Evolutionary conservation across 2,113 vertebrate species (phyloP).

Genomic region (Gallinago jamesoni): DNA sequence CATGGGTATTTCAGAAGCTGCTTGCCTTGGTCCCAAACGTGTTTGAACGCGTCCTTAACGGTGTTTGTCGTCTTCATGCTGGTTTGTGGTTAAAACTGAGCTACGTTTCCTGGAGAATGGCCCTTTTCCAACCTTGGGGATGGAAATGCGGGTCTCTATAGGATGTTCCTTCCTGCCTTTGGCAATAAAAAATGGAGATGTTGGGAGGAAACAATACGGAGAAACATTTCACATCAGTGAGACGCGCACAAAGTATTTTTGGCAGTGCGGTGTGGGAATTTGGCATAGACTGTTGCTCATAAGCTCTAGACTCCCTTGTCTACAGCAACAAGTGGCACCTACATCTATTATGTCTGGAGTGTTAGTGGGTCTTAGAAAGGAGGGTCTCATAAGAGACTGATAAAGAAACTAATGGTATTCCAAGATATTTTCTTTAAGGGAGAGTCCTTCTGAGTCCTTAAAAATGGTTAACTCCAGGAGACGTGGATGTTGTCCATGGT

Average conservation of each 20-base stretch:
- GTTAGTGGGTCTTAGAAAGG: neutral
- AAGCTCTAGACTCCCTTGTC: neutral
- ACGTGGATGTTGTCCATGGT: neutral
- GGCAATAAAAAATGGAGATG: conserved; percentile 12
- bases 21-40: neutral
- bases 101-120: neutral
- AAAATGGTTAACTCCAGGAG: neutral
- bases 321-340: conserved; percentile 27
- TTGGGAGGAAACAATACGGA: conserved; percentile 8
- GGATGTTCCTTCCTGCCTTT: neutral
- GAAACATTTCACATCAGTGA: conserved; percentile 11
- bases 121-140: neutral
- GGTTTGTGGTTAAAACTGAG: neutral
- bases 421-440: neutral
- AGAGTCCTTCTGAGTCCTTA: neutral
- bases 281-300: neutral
- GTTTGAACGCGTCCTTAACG: neutral
- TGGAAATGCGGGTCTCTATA: neutral
- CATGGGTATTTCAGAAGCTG: neutral
- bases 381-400: neutral
- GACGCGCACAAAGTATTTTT: conserved; percentile 18
- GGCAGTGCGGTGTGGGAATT: conserved; percentile 49
- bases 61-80: neutral
- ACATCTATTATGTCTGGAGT: neutral
- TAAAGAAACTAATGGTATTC: neutral